Base-by-base conservation (phyloP, 2,888 invertebrate species). In the Meiosimyza decipiens region DNA sequence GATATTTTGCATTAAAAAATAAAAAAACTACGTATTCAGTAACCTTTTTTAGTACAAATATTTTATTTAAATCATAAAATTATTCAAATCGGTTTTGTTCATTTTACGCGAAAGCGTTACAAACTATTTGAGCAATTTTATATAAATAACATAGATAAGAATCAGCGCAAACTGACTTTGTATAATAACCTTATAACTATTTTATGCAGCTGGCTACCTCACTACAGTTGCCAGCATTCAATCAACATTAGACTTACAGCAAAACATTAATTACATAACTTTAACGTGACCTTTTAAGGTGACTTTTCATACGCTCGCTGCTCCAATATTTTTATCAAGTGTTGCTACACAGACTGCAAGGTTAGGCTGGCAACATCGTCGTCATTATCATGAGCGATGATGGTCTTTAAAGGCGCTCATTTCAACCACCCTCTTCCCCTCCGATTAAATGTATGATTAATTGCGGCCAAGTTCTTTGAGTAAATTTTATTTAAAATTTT, bases 161-260 rank as follows among this genome's bases (percentile, higher is more conserved):
- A n/a, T n/a, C n/a, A n/a, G n/a, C n/a, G n/a, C n/a, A n/a, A n/a
- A n/a, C 22, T 22, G 22, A 1, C 22, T 22, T 22, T 22, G 22
- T 2, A 2, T 22, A 22, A 22, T 22, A 22, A 22, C 28, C 28
- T 28, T 28, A 28, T 28, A 28, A 4, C 3, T 4, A 4, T 28
- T 28, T 28, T 5, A n/a, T 33, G n/a, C 40, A n/a, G n/a, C 62
- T 62, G 40, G 40, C 12, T 18, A 40, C 16, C 63, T 63, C 18
- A 47, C 1, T 16, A 3, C 16, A 22, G 9, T 2, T 12, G 49
- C 49, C 16, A 3, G 40, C 63, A 18, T 47, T 47, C 63, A 63
- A 63, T 63, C 12, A 15, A 18, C 63, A 6, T 6, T n/a, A 63
- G 63, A 63, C 49, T 63, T 18, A 63, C n/a, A 47, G 63, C 63